Evolutionary conservation across 2,888 invertebrate species (phyloP).

Genomic region (Anaspis maculata): DNA sequence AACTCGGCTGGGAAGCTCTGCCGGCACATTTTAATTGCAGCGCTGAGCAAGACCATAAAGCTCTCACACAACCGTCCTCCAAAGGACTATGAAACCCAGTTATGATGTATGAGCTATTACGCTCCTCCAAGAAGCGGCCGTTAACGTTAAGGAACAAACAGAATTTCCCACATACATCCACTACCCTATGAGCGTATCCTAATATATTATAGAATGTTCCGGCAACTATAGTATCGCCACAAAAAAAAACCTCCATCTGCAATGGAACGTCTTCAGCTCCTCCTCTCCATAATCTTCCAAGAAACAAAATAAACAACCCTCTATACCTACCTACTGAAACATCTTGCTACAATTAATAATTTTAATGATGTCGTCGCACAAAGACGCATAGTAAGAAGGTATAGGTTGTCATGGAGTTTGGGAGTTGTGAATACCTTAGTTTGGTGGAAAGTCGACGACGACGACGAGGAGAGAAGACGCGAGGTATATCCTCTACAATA

Average conservation of each 20-base stretch:
- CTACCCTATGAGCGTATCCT: too few species aligned
- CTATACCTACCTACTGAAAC: too few species aligned
- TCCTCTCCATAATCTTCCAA: background rate
- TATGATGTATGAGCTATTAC: slow-evolving; percentile 28
- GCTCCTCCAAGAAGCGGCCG: slow-evolving; percentile 24
- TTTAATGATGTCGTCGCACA: slow-evolving; percentile 15
- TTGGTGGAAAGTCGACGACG: too few species aligned
- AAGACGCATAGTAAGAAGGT: slow-evolving; percentile 10
- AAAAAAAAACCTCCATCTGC: too few species aligned
- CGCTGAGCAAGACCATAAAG: slow-evolving; percentile 11
- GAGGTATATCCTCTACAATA: slow-evolving; percentile 21
- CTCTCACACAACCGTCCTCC: slow-evolving; percentile 23
- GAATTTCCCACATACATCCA: too few species aligned
- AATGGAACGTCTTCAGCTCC: background rate
- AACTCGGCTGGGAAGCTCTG: too few species aligned
- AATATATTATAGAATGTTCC: too few species aligned
- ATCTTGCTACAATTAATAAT: slow-evolving; percentile 17
- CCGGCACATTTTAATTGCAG: too few species aligned
- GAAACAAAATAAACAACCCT: slow-evolving; percentile 11
- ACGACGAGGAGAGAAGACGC: slow-evolving; percentile 14
- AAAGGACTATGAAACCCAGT: slow-evolving; percentile 23
- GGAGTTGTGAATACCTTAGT: slow-evolving; percentile 14
- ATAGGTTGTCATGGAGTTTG: slow-evolving; percentile 15
- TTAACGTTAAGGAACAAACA: too few species aligned
- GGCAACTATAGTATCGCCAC: too few species aligned